Evolutionary conservation across 2,888 invertebrate genomes (phyloP).

Genomic region (Drosophila macrospina): DNA sequence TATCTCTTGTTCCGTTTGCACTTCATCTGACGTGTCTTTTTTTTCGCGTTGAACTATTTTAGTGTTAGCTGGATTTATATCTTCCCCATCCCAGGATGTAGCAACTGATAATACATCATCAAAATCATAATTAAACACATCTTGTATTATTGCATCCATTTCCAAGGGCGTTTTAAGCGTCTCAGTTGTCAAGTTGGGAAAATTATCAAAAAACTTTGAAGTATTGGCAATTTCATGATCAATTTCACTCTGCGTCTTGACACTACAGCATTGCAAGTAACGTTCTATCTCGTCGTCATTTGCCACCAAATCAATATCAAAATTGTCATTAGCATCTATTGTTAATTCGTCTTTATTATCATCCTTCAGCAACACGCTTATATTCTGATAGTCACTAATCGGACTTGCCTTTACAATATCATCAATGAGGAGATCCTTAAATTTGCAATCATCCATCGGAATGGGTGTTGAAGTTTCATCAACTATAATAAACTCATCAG

Average conservation of each 20-base stretch:
- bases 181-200: background rate
- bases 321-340: background rate
- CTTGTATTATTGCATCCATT: constrained; percentile 6
- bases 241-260: constrained; percentile 28
- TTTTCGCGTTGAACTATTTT: background rate
- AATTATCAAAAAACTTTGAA: constrained; percentile 16
- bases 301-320: background rate
- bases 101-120: constrained; percentile 53
- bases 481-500: background rate
- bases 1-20: too few relatives aligned
- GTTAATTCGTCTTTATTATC: constrained; percentile 1
- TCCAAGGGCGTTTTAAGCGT: constrained; percentile 32
- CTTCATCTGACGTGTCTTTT: background rate
- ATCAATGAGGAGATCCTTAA: constrained; percentile 3
- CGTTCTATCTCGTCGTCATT: constrained; percentile 19
- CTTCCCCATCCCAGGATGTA: constrained; percentile 59
- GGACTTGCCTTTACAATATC: constrained; percentile 3
- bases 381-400: background rate
- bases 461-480: background rate
- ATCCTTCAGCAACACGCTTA: background rate
- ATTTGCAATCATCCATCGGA: background rate
- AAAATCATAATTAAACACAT: constrained; percentile 41
- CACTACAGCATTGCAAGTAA: constrained; percentile 15
- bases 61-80: constrained; percentile 12
- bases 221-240: constrained; percentile 18